Percentiles rank a stretch among this genome's conserved stretches.
Conservation (phyloP, 2,888 invertebrate genomes). For the Alsophila aescularia region DNA sequence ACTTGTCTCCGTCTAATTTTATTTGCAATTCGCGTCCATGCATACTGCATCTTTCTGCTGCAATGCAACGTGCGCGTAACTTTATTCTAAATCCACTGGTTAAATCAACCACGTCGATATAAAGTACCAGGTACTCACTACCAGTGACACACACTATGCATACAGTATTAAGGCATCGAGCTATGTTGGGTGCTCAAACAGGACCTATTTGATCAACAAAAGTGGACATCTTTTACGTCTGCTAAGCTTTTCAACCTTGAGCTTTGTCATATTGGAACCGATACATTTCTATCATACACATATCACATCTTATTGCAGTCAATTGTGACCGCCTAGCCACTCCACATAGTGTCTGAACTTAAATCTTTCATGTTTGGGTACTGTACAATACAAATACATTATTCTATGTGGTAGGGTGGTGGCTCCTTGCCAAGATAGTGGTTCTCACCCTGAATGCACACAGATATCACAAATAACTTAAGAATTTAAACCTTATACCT, state of each 20-base stretch:
- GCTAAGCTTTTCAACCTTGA: too few species aligned
- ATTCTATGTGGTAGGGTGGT: constrained; percentile 45
- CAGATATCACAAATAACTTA: neutral
- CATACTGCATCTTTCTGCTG: constrained; percentile 14
- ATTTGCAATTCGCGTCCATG: constrained; percentile 2
- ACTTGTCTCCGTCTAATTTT: constrained; percentile 2
- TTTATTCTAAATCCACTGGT: constrained; percentile 36
- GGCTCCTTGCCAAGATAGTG: constrained; percentile 69
- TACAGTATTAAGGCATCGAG: neutral
- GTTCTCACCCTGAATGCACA: constrained; percentile 45
- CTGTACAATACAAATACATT: neutral
- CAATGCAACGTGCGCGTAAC: constrained; percentile 24
- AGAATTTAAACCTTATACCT: constrained; percentile 6
- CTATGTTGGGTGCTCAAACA: neutral
- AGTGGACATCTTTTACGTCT: too few species aligned
- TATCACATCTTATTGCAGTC: neutral
- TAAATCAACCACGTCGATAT: constrained; percentile 24
- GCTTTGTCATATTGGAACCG: too few species aligned
- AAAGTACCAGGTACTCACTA: neutral
- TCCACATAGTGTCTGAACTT: neutral
- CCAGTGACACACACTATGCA: neutral
- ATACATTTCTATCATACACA: too few species aligned
- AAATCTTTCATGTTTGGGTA: constrained; percentile 1
- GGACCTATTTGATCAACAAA: too few species aligned
- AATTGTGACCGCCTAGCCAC: neutral